These are phyloP conservation scores for Nycteola revayana DNA, from an alignment of 2,888 invertebrate genomes.

Conservation along the genomic window DNA sequence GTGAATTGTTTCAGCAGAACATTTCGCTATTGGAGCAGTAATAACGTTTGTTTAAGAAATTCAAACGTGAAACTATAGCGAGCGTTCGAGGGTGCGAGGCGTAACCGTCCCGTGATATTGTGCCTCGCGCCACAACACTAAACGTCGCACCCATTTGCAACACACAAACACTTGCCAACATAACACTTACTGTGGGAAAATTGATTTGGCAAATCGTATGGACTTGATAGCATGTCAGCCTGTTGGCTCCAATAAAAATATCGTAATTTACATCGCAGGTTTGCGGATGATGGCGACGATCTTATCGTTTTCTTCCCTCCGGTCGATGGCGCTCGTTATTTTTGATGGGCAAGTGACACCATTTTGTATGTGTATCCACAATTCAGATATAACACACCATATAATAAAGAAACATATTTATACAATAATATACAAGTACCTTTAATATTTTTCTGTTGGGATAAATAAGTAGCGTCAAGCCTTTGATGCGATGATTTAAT, in stretches of 20 bases:
- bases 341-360: constrained; percentile 21
- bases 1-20: constrained; percentile 72
- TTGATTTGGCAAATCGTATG: constrained; percentile 28
- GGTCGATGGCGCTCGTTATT: constrained; percentile 34
- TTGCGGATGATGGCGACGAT: constrained; percentile 12
- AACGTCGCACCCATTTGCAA: constrained; percentile 31
- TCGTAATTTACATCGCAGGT: constrained; percentile 24
- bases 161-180: constrained; percentile 43
- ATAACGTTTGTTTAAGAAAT: constrained; percentile 76
- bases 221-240: constrained; percentile 28
- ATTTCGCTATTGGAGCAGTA: constrained; percentile 68
- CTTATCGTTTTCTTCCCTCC: constrained; percentile 21
- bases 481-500: constrained; percentile 12
- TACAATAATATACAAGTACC: no score
- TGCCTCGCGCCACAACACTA: constrained; percentile 21
- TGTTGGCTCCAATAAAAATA: constrained; percentile 28
- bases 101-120: constrained; percentile 52
- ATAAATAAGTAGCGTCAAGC: background rate
- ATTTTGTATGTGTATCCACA: no score
- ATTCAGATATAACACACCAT: no score
- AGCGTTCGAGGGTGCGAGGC: constrained; percentile 41
- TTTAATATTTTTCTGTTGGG: no score
- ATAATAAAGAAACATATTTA: no score
- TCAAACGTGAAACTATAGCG: constrained; percentile 73
- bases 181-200: constrained; percentile 29